Conservation (phyloP, 2,797 vertebrate genomes). For the Bradypus variegatus region DNA sequence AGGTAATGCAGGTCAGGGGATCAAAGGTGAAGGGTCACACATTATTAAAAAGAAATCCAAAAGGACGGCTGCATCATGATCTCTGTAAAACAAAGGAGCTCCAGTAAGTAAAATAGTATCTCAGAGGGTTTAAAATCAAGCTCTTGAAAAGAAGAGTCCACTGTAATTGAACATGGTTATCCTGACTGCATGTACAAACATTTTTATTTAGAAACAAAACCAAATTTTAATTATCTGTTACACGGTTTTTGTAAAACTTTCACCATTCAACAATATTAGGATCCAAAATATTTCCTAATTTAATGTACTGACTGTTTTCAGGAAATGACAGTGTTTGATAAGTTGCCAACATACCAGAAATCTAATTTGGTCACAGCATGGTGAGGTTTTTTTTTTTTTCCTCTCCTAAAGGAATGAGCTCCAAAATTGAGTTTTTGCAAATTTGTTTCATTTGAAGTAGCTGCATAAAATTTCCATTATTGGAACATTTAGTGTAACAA, state of each 20-base stretch:
- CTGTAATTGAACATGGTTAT: constrained; percentile 44
- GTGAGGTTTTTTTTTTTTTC: constrained; percentile 45
- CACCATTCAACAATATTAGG: constrained; percentile 31
- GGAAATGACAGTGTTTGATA: constrained; percentile 49
- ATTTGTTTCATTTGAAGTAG: constrained; percentile 67
- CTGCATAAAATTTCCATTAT: constrained; percentile 68
- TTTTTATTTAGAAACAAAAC: constrained; percentile 25
- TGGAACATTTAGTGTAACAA: constrained; percentile 68
- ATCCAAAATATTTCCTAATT: neutral
- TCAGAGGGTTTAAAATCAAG: constrained; percentile 61
- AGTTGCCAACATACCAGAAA: constrained; percentile 53
- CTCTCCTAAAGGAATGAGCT: constrained; percentile 61
- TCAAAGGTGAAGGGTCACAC: constrained; percentile 99
- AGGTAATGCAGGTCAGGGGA: constrained; percentile 99
- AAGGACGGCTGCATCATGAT: constrained; percentile 93
- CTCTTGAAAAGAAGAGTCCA: constrained; percentile 58
- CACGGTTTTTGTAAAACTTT: constrained; percentile 3
- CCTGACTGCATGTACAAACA: constrained; percentile 16
- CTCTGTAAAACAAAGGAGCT: constrained; percentile 99
- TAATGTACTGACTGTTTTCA: constrained; percentile 18
- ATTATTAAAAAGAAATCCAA: constrained; percentile 99
- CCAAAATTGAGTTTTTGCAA: constrained; percentile 67
- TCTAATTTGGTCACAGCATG: constrained; percentile 58
- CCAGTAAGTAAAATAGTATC: constrained; percentile 83
- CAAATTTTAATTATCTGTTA: constrained; percentile 45